phyloP scores from a whole-genome alignment of 92 coral and sea anemone genomes.

The Epizoanthus illoricatus region DNA sequence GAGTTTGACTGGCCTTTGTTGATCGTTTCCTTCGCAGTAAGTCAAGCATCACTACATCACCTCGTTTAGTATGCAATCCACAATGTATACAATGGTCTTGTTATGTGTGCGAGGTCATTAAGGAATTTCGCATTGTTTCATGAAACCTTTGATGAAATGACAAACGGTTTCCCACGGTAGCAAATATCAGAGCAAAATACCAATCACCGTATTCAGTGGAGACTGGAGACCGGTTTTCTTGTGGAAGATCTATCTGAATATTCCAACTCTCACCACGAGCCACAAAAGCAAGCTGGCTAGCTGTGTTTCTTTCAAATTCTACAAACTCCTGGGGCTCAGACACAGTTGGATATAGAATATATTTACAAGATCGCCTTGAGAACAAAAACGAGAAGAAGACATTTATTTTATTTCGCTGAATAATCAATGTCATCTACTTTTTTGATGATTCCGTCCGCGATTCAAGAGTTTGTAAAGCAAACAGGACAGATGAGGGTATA shows the following conservation, averaged over 20 bases:
- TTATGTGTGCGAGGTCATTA: constrained; percentile 2
- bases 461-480: background rate
- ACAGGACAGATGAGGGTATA: background rate
- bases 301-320: background rate
- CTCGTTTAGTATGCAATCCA: constrained; percentile 28
- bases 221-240: background rate
- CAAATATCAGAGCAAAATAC: constrained; percentile 1
- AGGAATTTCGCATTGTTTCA: constrained; percentile 11
- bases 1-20: background rate
- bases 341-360: background rate
- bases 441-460: background rate
- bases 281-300: background rate
- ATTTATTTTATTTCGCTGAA: constrained; percentile 4
- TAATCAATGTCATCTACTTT: background rate
- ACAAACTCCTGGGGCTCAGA: background rate
- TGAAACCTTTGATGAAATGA: constrained; percentile 14
- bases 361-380: constrained; percentile 6
- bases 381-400: constrained; percentile 3
- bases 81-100: background rate
- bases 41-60: constrained; percentile 17
- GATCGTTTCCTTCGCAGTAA: constrained; percentile 14
- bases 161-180: background rate
- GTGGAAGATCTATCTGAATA: background rate
- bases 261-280: background rate
- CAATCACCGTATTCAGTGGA: background rate